Evolutionary conservation across 2,797 vertebrate species (phyloP).

Genomic region (Martes flavigula): DNA sequence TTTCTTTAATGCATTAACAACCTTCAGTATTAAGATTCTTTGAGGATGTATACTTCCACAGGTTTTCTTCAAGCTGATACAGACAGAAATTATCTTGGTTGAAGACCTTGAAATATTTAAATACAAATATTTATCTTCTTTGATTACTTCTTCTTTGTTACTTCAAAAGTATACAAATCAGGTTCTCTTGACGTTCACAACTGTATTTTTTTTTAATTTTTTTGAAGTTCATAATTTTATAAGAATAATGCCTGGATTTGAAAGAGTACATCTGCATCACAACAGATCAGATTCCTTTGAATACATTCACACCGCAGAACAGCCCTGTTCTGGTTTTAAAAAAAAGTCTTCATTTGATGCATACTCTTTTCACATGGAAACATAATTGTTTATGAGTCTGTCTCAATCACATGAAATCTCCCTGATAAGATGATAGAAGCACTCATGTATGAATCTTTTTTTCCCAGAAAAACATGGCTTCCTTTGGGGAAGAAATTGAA

Average conservation of each 20-base stretch:
- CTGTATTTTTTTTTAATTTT: neutral
- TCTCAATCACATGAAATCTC: neutral
- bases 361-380: neutral
- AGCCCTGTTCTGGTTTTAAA: neutral
- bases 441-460: neutral
- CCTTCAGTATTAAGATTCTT: conserved; percentile 9
- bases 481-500: neutral
- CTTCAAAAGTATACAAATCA: conserved; percentile 42
- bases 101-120: conserved; percentile 62
- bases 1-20: conserved; percentile 44
- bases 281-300: neutral
- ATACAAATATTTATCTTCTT: conserved; percentile 31
- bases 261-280: neutral
- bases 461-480: neutral
- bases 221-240: conserved; percentile 31
- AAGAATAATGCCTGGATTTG: neutral
- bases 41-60: neutral
- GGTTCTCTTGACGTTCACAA: conserved; percentile 27
- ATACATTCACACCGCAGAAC: neutral
- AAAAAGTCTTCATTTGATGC: neutral
- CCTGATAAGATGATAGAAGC: neutral
- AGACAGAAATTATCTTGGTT: conserved; percentile 2
- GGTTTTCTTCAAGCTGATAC: neutral
- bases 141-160: neutral
- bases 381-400: neutral